Percentiles rank a stretch among this genome's conserved stretches.
Conservation (phyloP, 2,797 vertebrate genomes). For the Molothrus ater region DNA sequence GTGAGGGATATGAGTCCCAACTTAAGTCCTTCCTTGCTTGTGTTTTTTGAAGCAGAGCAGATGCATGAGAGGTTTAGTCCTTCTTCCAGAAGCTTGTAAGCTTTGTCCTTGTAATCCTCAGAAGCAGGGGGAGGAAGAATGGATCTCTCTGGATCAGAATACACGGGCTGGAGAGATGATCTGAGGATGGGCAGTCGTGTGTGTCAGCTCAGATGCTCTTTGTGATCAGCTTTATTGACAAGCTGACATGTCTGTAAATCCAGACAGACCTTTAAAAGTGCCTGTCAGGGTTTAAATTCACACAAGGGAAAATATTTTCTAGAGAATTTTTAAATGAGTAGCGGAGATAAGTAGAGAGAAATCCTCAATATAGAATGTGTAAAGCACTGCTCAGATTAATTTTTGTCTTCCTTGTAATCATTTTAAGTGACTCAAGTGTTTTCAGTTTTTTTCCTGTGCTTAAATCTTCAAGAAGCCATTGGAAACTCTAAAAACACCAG, state of each 20-base stretch:
- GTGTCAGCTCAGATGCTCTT: not conserved
- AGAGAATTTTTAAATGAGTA: not conserved
- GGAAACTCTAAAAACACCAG: not conserved
- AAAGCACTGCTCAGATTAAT: not conserved
- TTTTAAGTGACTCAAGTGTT: not conserved
- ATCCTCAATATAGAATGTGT: not conserved
- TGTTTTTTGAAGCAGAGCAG: not conserved
- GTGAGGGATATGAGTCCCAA: not conserved
- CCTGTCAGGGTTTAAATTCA: not conserved
- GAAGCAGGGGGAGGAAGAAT: not conserved
- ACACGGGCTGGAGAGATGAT: not conserved
- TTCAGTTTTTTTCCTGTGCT: fast-evolving
- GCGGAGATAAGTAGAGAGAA: not conserved
- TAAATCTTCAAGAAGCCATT: not conserved
- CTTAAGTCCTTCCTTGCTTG: not conserved
- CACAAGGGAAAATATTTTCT: not conserved
- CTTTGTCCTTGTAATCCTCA: not conserved
- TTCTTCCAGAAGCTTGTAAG: not conserved
- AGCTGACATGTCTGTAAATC: not conserved
- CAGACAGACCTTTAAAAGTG: not conserved
- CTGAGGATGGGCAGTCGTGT: not conserved
- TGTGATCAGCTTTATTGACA: not conserved
- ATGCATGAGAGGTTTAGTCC: not conserved
- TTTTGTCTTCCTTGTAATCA: not conserved
- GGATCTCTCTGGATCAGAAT: not conserved